Percentiles rank a stretch among this genome's conserved stretches.
Evolutionary conservation across 2,797 vertebrate species (phyloP).

Genomic region (Prionace glauca): DNA sequence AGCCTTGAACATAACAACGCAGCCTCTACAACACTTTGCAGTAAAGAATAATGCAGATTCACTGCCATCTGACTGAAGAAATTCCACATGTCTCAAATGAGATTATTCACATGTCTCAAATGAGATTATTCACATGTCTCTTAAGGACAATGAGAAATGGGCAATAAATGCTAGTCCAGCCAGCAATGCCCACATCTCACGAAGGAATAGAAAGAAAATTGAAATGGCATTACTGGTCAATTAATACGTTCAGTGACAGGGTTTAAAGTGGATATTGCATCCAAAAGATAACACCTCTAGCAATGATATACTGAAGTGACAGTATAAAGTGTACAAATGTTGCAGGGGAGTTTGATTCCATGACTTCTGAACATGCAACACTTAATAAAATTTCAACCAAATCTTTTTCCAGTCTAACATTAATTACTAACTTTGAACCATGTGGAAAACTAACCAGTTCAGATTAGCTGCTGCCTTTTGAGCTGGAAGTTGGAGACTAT

Average conservation of each 20-base stretch:
- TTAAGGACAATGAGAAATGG: too few species aligned
- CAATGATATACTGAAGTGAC: neutral
- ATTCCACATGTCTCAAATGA: too few species aligned
- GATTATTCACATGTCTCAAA: too few species aligned
- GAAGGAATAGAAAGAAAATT: neutral
- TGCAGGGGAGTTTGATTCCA: neutral
- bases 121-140: too few species aligned
- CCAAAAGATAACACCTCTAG: neutral
- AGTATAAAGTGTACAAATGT: neutral
- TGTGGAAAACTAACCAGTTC: neutral
- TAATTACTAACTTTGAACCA: neutral
- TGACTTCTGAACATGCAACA: neutral
- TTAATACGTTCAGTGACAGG: neutral
- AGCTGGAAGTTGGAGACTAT: neutral
- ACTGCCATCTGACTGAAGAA: too few species aligned
- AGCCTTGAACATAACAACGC: too few species aligned
- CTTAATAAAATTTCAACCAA: neutral
- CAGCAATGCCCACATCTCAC: too few species aligned
- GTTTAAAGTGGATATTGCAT: neutral
- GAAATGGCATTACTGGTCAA: neutral
- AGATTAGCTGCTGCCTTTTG: neutral
- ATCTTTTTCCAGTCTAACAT: neutral
- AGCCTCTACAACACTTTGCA: too few species aligned
- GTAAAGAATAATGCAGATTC: too few species aligned
- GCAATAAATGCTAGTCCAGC: too few species aligned